Evolutionary conservation across 2,113 vertebrate genomes (phyloP), one percentile per base, ranked within the genome.

Genomic region (Rhinogobius similis): DNA sequence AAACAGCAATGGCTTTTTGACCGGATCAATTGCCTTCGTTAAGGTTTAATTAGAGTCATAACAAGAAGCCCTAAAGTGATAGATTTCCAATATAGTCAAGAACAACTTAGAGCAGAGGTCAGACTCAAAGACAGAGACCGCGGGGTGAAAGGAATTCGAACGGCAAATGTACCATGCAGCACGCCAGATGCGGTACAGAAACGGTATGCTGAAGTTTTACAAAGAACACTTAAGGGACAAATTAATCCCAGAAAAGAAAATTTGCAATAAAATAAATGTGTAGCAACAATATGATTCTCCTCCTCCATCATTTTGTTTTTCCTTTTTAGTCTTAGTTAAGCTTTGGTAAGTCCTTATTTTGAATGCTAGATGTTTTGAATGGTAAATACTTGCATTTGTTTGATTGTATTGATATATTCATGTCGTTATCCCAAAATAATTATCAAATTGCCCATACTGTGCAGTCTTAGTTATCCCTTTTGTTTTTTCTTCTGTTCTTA

Each of bases 11-110:
- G 68, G 59, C 64, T 72, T 68, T 82, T 67, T 83, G 63, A 73
- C 80, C 70, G 59, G 53, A 87, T 91, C 82, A 84, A 87, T 87
- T 62, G 64, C 75, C 77, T 86, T 89, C 56, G 38, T 91, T 87
- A 87, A 79, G 75, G 72, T 91, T 90, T 89, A 89, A 92, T 91
- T 89, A 87, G 75, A 89, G 87, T 76, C 84, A 90, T 87, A 87
- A 91, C 77, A 81, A 86, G 85, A 81, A 72, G 79, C 63, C 53
- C 69, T 56, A 67, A 69, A 64, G 68, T 84, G 81, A 89, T 83
- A 46, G 79, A 89, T 90, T 90, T 88, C 81, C 86, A 81, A 85
- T 91, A 75, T 74, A 59, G 74, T 72, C 64, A 62, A 85, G 79
- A 55, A 77, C 77, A 46, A 32, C 75, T 70, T 77, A 63, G 74